Percentiles rank a stretch among this genome's conserved stretches.
These are phyloP conservation scores for Drosophila melanica DNA, from an alignment of 1,140 invertebrate species.

Conservation along the genomic window DNA sequence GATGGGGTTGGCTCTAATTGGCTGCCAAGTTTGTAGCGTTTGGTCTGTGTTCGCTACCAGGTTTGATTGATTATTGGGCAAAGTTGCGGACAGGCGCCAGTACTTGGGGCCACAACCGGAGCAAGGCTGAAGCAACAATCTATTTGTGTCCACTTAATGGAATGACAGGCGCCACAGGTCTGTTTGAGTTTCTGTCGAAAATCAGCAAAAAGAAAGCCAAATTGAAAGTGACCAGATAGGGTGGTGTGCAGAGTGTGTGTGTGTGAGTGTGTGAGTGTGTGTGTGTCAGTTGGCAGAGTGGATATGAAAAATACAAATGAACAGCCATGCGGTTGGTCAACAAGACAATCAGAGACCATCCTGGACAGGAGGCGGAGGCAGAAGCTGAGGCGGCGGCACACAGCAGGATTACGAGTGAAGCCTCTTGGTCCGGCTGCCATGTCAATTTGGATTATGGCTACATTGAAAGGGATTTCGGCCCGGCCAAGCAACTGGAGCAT, in stretches of 20 bases:
- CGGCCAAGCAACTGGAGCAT: slow-evolving; percentile 10
- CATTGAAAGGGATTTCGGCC: slow-evolving; percentile 70
- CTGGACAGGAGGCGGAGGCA: not conserved
- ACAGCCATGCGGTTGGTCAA: slow-evolving; percentile 78
- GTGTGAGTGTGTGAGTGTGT: too few species aligned
- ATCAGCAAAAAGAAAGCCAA: slow-evolving; percentile 69
- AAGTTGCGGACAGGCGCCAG: slow-evolving; percentile 78
- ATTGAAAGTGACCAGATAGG: slow-evolving; percentile 73
- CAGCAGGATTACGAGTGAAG: slow-evolving; percentile 52
- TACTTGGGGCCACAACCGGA: slow-evolving; percentile 16
- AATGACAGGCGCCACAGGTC: slow-evolving; percentile 56
- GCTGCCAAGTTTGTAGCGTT: slow-evolving; percentile 33
- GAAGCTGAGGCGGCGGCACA: not conserved
- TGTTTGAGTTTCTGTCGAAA: slow-evolving; percentile 38
- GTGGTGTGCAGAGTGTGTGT: not conserved
- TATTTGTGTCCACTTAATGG: slow-evolving; percentile 82
- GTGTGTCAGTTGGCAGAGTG: slow-evolving; percentile 4
- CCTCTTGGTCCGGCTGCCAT: slow-evolving; percentile 55
- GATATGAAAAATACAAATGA: slow-evolving; percentile 78
- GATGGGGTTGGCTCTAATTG: slow-evolving; percentile 59
- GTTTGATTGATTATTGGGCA: slow-evolving; percentile 83
- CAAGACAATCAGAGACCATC: slow-evolving; percentile 46
- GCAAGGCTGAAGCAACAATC: slow-evolving; percentile 55
- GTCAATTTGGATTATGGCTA: slow-evolving; percentile 77
- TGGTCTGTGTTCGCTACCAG: slow-evolving; percentile 3